phyloP scores from a whole-genome alignment of 2,113 vertebrate genomes.

The Percopsis transmontana region DNA sequence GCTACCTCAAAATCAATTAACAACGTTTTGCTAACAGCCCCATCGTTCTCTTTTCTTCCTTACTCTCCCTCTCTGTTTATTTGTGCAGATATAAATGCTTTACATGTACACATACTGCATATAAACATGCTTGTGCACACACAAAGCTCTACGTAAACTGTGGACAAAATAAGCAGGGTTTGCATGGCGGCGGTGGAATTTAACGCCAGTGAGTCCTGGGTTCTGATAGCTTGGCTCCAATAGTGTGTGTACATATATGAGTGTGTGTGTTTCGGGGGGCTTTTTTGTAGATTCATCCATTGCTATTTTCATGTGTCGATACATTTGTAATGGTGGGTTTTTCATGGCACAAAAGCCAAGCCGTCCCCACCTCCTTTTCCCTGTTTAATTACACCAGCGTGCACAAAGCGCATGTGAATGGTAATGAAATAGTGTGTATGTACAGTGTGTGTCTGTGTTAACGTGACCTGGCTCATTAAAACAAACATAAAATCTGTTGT shows the following conservation, averaged over 20 bases:
- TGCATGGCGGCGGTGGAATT: conserved; percentile 8
- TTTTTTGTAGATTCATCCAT: not conserved
- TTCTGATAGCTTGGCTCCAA: too few species aligned
- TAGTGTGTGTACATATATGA: too few species aligned
- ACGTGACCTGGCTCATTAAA: too few species aligned
- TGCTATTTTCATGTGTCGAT: conserved; percentile 18
- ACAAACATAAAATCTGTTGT: not conserved
- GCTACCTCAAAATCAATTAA: conserved; percentile 73
- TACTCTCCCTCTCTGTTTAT: not conserved
- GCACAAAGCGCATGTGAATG: conserved; percentile 5
- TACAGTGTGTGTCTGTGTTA: conserved; percentile 4
- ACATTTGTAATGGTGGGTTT: conserved; percentile 1
- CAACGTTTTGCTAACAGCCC: conserved; percentile 57
- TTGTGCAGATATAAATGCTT: not conserved
- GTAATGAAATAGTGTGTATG: conserved; percentile 17
- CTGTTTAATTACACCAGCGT: too few species aligned
- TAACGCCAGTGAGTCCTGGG: conserved; percentile 27
- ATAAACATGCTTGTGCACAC: conserved; percentile 12
- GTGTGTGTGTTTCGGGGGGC: conserved; percentile 11
- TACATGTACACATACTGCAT: conserved; percentile 16
- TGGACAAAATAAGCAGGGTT: conserved; percentile 22
- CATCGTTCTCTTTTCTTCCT: conserved; percentile 28
- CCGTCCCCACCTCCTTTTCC: too few species aligned
- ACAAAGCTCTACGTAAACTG: conserved; percentile 37
- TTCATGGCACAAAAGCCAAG: not conserved